Conservation (phyloP, 64 coral and sea anemone genomes). For the Orbicella faveolata region DNA sequence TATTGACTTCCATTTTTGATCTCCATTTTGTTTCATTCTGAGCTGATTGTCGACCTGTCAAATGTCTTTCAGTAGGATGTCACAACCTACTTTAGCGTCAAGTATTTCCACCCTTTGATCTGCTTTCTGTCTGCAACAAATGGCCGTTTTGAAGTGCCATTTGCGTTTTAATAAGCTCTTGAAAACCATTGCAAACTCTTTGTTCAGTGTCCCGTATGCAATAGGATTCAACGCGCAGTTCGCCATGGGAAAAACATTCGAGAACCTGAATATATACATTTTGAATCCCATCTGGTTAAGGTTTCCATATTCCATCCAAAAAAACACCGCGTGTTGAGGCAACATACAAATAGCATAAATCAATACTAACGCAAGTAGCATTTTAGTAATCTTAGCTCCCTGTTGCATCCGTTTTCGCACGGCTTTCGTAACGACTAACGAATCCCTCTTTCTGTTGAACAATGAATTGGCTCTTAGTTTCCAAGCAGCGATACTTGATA, state of each 20-base stretch:
- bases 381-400: slow-evolving; percentile 63
- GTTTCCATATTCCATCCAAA: slow-evolving; percentile 80
- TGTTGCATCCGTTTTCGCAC: slow-evolving; percentile 72
- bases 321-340: slow-evolving; percentile 73
- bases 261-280: slow-evolving; percentile 82
- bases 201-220: slow-evolving; percentile 79
- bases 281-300: slow-evolving; percentile 73
- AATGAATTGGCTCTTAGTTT: slow-evolving; percentile 52
- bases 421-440: slow-evolving; percentile 51
- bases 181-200: slow-evolving; percentile 73
- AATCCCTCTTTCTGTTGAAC: slow-evolving; percentile 48
- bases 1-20: not conserved
- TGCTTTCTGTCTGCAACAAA: not conserved
- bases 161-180: slow-evolving; percentile 26
- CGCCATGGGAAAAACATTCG: slow-evolving; percentile 82
- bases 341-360: slow-evolving; percentile 77
- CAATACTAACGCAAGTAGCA: slow-evolving; percentile 60
- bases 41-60: not conserved
- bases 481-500: slow-evolving; percentile 59
- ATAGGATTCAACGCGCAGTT: slow-evolving; percentile 85
- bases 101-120: not conserved
- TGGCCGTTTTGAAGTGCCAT: not conserved
- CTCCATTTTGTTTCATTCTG: not conserved
- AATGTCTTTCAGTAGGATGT: not conserved
- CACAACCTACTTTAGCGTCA: not conserved